Percentiles rank a stretch among this genome's conserved stretches.
Conservation (phyloP, 2,797 vertebrate species). For the Notolepis coatsorum region DNA sequence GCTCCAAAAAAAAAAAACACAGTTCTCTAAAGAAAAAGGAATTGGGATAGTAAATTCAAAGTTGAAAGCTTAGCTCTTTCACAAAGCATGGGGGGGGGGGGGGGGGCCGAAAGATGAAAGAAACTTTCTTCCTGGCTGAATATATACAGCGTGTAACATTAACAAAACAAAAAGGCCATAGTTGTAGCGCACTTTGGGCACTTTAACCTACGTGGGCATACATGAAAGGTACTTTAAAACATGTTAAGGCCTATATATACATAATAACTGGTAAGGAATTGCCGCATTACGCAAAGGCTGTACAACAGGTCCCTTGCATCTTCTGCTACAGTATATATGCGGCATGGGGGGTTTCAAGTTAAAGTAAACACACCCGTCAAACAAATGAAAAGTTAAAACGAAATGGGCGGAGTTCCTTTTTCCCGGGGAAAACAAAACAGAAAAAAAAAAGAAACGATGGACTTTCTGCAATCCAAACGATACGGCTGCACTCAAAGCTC, state of each 20-base stretch:
- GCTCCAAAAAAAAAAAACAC: slow-evolving; percentile 76
- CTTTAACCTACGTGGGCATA: slow-evolving; percentile 63
- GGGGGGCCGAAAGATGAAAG: slow-evolving; percentile 73
- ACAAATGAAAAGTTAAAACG: slow-evolving; percentile 76
- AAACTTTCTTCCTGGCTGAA: slow-evolving; percentile 61
- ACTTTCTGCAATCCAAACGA: slow-evolving; percentile 77
- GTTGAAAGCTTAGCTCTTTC: slow-evolving; percentile 78
- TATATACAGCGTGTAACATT: slow-evolving; percentile 57
- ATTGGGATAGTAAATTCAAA: slow-evolving; percentile 81
- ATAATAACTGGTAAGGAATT: slow-evolving; percentile 53
- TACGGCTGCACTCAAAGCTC: slow-evolving; percentile 74
- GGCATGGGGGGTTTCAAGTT: slow-evolving; percentile 68
- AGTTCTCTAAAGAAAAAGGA: slow-evolving; percentile 80
- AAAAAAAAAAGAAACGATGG: slow-evolving; percentile 37
- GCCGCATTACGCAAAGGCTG: slow-evolving; percentile 59
- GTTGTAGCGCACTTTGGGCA: slow-evolving; percentile 55
- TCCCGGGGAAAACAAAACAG: slow-evolving; percentile 29
- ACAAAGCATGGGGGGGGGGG: slow-evolving; percentile 46
- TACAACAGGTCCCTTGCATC: slow-evolving; percentile 72
- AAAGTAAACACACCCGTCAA: slow-evolving; percentile 75
- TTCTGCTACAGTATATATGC: slow-evolving; percentile 68
- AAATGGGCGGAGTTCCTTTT: slow-evolving; percentile 61
- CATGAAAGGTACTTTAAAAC: slow-evolving; percentile 47
- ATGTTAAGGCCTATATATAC: slow-evolving; percentile 48
- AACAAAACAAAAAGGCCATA: slow-evolving; percentile 72